Base-by-base conservation (phyloP, 2,797 vertebrate species). In the Pseudochromis fuscus region DNA sequence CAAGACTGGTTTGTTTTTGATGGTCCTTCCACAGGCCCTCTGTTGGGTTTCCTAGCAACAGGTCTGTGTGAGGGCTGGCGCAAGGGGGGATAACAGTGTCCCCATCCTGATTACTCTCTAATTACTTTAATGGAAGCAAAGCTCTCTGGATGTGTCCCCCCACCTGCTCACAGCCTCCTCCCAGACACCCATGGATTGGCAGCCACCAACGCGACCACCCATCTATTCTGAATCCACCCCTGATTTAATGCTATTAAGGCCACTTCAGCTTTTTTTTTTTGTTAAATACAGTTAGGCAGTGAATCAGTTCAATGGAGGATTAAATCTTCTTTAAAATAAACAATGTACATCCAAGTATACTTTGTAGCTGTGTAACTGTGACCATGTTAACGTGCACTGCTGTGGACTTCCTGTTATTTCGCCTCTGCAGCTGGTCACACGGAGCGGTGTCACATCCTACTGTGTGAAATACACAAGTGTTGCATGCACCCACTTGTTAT, bases 31-130 rank as follows among this genome's bases (percentile, higher is more conserved):
- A 48, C 15, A n/a, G 81, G 70, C 55, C 77, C 74, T 75, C 55
- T 51, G 68, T 57, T 69, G 70, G 75, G 91, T 91, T 77, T 91
- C 89, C 89, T 91, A 92, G 90, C 90, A 93, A 93, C 91, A 91
- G 86, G 82, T 89, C 66, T 81, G 49, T 57, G 56, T 75, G 63
- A 85, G 57, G 72, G 67, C 69, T 80, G 67, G 52, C 53, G 74
- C 27, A 30, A 42, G 44, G 67, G 51, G 63, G 66, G 67, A 24
- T 35, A 51, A 46, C 75, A 67, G 40, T 45, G 70, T 77, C 69
- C 81, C 77, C 73, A 72, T 83, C 58, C 69, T 83, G 77, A 91
- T 88, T 89, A 82, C 59, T 62, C 60, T 77, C 37, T 85, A 89
- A 90, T 91, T 83, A 85, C 78, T 77, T 78, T 87, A 89, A 89